Evolutionary conservation across 2,113 vertebrate genomes (phyloP).

Genomic region (Dascyllus trimaculatus): DNA sequence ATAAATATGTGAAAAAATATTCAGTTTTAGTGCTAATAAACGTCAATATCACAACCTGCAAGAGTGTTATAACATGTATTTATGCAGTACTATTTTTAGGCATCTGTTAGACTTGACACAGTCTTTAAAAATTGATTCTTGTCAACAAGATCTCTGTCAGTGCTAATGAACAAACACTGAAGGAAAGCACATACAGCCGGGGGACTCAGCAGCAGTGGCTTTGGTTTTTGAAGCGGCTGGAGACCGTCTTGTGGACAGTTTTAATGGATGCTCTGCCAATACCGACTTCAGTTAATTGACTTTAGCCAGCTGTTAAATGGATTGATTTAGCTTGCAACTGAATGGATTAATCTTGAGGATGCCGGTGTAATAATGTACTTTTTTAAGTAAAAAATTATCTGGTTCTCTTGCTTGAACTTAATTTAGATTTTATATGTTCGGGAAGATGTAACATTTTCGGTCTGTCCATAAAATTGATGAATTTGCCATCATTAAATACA

Average conservation of each 20-base stretch:
- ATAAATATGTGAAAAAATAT: too few species aligned
- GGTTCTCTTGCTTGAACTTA: background rate
- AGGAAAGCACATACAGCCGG: slow-evolving; percentile 22
- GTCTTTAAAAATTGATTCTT: slow-evolving; percentile 34
- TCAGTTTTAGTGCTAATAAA: too few species aligned
- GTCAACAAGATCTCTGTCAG: slow-evolving; percentile 18
- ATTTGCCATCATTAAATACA: background rate
- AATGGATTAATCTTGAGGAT: slow-evolving; percentile 33
- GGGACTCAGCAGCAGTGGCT: slow-evolving; percentile 11
- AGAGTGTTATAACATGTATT: background rate
- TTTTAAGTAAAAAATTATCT: background rate
- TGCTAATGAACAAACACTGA: slow-evolving; percentile 32
- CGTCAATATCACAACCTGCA: too few species aligned
- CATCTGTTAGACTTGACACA: background rate
- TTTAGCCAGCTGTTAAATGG: slow-evolving; percentile 46
- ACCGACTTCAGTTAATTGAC: slow-evolving; percentile 54
- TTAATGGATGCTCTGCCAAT: slow-evolving; percentile 45
- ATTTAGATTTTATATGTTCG: background rate
- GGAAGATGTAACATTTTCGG: background rate
- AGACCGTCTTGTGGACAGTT: slow-evolving; percentile 43
- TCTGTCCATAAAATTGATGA: background rate
- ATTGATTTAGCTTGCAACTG: slow-evolving; percentile 34
- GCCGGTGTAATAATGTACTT: slow-evolving; percentile 18
- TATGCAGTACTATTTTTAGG: slow-evolving; percentile 4
- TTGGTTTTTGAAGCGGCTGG: slow-evolving; percentile 36